A percentile compares a stretch with the other conserved stretches of the same genome.
phyloP scores from a whole-genome alignment of 2,797 vertebrate genomes.

The Squalus acanthias region DNA sequence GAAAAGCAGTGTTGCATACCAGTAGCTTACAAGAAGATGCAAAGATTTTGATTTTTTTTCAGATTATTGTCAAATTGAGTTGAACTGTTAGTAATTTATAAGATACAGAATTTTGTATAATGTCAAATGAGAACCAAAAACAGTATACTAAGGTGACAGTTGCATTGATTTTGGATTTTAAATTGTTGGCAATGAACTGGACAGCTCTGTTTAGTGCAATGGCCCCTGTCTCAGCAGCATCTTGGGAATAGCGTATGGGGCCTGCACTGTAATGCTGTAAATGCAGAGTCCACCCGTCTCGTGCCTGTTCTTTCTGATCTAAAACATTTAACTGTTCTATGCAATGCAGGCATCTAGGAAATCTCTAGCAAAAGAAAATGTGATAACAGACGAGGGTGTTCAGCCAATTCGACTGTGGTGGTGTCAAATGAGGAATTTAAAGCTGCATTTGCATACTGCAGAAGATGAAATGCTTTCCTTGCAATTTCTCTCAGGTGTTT shows the following conservation, averaged over 20 bases:
- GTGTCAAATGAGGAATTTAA: constrained; percentile 38
- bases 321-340: constrained; percentile 24
- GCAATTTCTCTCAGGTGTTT: constrained; percentile 44
- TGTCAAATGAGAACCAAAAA: not conserved
- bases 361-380: constrained; percentile 31
- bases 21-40: not conserved
- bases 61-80: not conserved
- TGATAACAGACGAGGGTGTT: constrained; percentile 22
- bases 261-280: constrained; percentile 34
- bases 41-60: not conserved
- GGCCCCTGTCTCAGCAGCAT: constrained; percentile 34
- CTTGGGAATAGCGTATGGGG: constrained; percentile 35
- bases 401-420: constrained; percentile 27
- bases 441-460: constrained; percentile 36
- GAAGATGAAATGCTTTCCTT: constrained; percentile 39
- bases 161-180: not conserved
- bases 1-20: constrained; percentile 6
- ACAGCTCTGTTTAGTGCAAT: constrained; percentile 37
- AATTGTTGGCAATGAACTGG: constrained; percentile 28
- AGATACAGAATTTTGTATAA: not conserved
- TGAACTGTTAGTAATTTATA: not conserved
- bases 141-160: not conserved
- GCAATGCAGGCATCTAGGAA: constrained; percentile 34
- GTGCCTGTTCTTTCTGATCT: constrained; percentile 29
- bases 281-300: constrained; percentile 13